Base-by-base conservation (phyloP, 2,888 invertebrate genomes). In the Zele albiditarsus region DNA sequence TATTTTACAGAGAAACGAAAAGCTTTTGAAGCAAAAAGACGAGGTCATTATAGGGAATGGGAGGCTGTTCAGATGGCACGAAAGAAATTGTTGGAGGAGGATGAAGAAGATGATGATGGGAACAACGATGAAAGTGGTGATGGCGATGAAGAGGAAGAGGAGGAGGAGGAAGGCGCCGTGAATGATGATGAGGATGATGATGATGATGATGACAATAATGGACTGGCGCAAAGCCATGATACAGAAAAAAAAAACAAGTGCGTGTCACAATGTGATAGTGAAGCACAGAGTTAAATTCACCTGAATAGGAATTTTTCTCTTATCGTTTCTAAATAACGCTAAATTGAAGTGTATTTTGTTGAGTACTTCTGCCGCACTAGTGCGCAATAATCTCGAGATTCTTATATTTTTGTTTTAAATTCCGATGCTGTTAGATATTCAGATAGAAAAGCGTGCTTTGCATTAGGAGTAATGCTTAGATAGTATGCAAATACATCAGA, bases 21-120 rank as follows among this genome's bases (percentile, higher is more conserved):
- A 84, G 94, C 94, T 78, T 99, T 99, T 86, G 97, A 98, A 90
- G 93, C 94, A 82, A 98, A 98, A 88, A 92, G 99, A 78, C 98
- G 98, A 91, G 94, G 95, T 84, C 99, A 99, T 87, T 99, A 99
- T 90, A 98, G 98, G 90, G 99, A 99, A 90, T 99, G 96, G 90
- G 95, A 97, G 90, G 98, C 98, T 0, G 94, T 98, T 8, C 96
- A 97, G 89, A 90, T 98, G 85, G 98, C 98, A 28, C 92, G 97
- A 82, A 95, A 98, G 89, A 91, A 98, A 80, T 93, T 98, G 91
- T 94, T 96, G 81, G 95, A 97, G 86, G 98, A 98, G 75, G 95
- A 95, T 33, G 96, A 96, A 1, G 96, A 96, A 0, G 96, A 93
- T 0, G 93, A 93, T 0, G 92, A 91, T 0, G 90, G 90, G 0